Evolutionary conservation across 2,888 invertebrate genomes (phyloP).

Genomic region (Myathropa florea): DNA sequence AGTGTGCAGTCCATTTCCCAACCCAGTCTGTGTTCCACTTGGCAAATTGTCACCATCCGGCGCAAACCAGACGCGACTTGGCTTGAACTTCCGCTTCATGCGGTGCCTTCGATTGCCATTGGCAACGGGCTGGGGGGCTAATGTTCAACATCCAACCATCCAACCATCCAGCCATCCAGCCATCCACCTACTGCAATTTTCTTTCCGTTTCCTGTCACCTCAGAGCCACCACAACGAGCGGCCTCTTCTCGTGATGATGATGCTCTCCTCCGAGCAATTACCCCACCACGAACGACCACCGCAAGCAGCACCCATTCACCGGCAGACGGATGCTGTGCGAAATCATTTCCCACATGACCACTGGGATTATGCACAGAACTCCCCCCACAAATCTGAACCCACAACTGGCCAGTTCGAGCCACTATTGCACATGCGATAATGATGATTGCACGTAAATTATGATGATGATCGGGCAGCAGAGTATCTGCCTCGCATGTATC

Average conservation of each 20-base stretch:
- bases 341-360: conserved; percentile 67
- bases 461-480: conserved; percentile 69
- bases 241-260: conserved; percentile 9
- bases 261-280: conserved; percentile 46
- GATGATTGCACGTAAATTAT: conserved; percentile 73
- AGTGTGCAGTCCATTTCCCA: conserved; percentile 35
- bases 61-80: conserved; percentile 35
- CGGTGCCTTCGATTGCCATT: conserved; percentile 40
- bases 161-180: not conserved
- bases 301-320: not conserved
- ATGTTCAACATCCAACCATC: not conserved
- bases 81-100: conserved; percentile 61
- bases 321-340: conserved; percentile 66
- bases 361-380: conserved; percentile 62
- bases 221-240: conserved; percentile 23
- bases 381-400: conserved; percentile 45
- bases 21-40: conserved; percentile 41
- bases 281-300: conserved; percentile 25
- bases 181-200: conserved; percentile 69
- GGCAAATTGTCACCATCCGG: conserved; percentile 69
- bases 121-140: not conserved
- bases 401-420: conserved; percentile 35
- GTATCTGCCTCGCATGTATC: conserved; percentile 7
- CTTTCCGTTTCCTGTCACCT: conserved; percentile 70
- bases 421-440: conserved; percentile 72